Conservation (phyloP, 2,797 vertebrate species). For the Pseudochirops cupreus region DNA sequence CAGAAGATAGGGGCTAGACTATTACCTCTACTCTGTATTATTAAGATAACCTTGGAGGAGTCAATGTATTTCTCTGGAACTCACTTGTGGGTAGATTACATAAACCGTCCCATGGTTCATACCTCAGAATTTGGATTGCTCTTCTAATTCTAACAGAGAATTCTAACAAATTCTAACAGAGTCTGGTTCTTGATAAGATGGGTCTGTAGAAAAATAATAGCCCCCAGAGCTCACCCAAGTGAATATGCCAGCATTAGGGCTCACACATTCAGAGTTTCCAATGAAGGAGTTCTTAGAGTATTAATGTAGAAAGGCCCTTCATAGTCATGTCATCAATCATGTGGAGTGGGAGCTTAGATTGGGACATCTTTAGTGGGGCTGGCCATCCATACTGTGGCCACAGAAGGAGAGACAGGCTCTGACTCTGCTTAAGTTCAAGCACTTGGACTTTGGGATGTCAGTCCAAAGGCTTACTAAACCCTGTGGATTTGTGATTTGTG, state of each 20-base stretch:
- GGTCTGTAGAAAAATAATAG: background rate
- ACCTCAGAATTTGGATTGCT: background rate
- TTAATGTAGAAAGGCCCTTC: background rate
- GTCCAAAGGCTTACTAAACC: background rate
- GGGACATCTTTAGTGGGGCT: background rate
- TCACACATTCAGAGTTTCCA: background rate
- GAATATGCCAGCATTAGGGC: background rate
- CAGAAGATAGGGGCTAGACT: background rate
- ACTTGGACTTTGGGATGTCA: background rate
- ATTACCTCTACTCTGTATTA: background rate
- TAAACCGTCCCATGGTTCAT: background rate
- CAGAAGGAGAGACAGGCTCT: background rate
- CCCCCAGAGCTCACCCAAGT: background rate
- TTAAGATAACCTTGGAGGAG: background rate
- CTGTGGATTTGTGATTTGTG: background rate
- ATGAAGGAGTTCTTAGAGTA: background rate
- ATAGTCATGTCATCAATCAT: background rate
- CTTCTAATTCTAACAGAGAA: too few species aligned
- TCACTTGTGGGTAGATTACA: background rate
- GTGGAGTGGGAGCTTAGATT: background rate
- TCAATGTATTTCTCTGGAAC: background rate
- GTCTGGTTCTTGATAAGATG: background rate
- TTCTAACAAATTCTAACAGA: background rate
- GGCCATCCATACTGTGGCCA: background rate
- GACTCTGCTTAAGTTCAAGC: too few species aligned